These are phyloP conservation scores for Leucoma salicis DNA, from an alignment of 2,888 invertebrate genomes.

Conservation along the genomic window DNA sequence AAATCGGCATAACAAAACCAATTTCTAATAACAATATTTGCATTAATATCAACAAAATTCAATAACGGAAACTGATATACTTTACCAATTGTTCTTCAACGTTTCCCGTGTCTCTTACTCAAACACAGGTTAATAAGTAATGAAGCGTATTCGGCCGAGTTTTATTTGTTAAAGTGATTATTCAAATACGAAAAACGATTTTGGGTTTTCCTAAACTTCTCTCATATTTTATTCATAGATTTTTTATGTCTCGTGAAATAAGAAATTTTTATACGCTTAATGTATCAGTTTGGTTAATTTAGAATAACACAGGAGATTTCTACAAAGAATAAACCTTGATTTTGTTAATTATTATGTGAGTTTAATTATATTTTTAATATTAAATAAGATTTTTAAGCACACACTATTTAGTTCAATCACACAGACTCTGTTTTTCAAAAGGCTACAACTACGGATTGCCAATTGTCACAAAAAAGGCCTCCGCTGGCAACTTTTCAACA, in stretches of 20 bases:
- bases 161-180: conserved; percentile 81
- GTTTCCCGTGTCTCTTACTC: conserved; percentile 56
- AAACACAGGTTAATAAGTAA: conserved; percentile 77
- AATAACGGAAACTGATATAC: conserved; percentile 21
- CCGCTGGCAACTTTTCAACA: too few relatives aligned
- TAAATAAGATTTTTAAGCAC: too few relatives aligned
- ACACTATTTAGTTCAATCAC: too few relatives aligned
- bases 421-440: too few relatives aligned
- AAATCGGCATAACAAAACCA: too few relatives aligned
- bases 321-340: too few relatives aligned
- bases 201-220: conserved; percentile 75
- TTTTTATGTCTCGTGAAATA: conserved; percentile 71
- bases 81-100: conserved; percentile 19
- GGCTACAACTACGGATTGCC: too few relatives aligned
- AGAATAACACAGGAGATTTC: too few relatives aligned
- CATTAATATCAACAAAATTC: conserved; percentile 19
- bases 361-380: too few relatives aligned
- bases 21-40: conserved; percentile 12
- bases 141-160: conserved; percentile 72
- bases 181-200: conserved; percentile 81
- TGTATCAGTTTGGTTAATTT: too few relatives aligned
- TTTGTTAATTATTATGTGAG: too few relatives aligned
- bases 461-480: too few relatives aligned
- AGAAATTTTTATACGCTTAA: conserved; percentile 66
- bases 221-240: conserved; percentile 80